These are phyloP conservation scores for Burhinus oedicnemus DNA, from an alignment of 2,113 vertebrate genomes.

Conservation along the genomic window DNA sequence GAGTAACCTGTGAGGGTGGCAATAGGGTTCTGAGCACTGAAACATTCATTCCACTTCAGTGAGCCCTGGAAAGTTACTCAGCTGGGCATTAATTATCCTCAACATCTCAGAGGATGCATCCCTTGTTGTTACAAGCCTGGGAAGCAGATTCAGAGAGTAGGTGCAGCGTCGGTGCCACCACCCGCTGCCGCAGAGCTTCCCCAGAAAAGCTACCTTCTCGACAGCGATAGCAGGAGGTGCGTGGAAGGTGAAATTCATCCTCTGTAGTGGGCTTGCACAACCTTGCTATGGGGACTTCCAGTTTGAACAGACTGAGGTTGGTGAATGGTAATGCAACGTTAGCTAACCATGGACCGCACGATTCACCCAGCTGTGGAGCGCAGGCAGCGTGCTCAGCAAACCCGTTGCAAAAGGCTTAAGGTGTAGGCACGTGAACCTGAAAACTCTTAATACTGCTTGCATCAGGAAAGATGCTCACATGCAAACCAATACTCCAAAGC, in stretches of 20 bases:
- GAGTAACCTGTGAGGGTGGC: background rate
- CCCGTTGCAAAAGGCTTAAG: too few relatives aligned
- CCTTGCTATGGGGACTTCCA: background rate
- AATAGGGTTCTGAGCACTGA: background rate
- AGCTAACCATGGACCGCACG: too few relatives aligned
- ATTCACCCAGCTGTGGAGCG: too few relatives aligned
- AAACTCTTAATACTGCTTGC: too few relatives aligned
- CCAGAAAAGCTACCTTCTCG: fast-evolving
- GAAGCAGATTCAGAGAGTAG: background rate
- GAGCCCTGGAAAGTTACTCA: background rate
- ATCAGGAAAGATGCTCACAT: too few relatives aligned
- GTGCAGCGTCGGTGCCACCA: background rate
- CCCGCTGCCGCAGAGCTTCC: background rate
- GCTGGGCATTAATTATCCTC: background rate
- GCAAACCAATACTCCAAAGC: too few relatives aligned
- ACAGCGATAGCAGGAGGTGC: fast-evolving
- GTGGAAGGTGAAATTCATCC: fast-evolving
- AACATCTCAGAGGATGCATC: background rate
- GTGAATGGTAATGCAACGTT: background rate
- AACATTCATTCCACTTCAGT: background rate
- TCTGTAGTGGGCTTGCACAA: background rate
- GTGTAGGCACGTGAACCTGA: too few relatives aligned
- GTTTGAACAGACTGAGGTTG: background rate
- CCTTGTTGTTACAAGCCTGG: background rate
- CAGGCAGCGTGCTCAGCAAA: too few relatives aligned